Base-by-base conservation (phyloP, 1,140 invertebrate species). In the Catajapyx aquilonaris region DNA sequence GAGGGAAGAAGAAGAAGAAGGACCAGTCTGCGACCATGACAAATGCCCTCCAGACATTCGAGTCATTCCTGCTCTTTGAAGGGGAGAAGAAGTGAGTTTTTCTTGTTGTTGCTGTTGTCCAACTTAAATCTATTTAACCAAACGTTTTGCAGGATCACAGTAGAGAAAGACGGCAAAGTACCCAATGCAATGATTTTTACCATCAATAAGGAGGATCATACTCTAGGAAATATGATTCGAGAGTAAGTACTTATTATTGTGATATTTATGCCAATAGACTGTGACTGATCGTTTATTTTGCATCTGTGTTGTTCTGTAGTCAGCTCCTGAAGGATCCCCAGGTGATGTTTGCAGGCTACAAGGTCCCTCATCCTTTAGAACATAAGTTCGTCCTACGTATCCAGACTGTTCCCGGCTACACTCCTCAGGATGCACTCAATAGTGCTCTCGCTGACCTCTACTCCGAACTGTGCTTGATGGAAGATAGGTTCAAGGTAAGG, bases 191-290 rank as follows among this genome's bases (percentile, higher is more conserved):
- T 90, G 7, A 85, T 98, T 48, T 99, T 99, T 54, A 98, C 91
- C 0, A 79, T 99, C n/a, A 96, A 97, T 47, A 99, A 99, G 61
- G 95, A 99, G 62, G 95, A 99, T 60, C 94, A 99, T 53, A 98
- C 95, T 0, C 57, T 99, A 17, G 95, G 94, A 54, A 99, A 99
- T 58, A 85, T 97, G 80, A 90, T 99, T 40, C 79, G 90, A 61
- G 85, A 90, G 91, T 97, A 70, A 69, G 75, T 70, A 42, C 36
- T 44, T n/a, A n/a, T 33, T 32, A 17, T 31, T 13, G 2, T 7
- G 15, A 35, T 20, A 19, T 15, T 42, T 13, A n/a, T n/a, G n/a
- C n/a, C n/a, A n/a, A n/a, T n/a, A n/a, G n/a, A n/a, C n/a, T n/a
- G n/a, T n/a, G n/a, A n/a, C n/a, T n/a, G n/a, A n/a, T n/a, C n/a